A percentile compares a stretch with the other conserved stretches of the same genome.
phyloP scores from a whole-genome alignment of 2,797 vertebrate genomes.

The Ambastaia sidthimunki region DNA sequence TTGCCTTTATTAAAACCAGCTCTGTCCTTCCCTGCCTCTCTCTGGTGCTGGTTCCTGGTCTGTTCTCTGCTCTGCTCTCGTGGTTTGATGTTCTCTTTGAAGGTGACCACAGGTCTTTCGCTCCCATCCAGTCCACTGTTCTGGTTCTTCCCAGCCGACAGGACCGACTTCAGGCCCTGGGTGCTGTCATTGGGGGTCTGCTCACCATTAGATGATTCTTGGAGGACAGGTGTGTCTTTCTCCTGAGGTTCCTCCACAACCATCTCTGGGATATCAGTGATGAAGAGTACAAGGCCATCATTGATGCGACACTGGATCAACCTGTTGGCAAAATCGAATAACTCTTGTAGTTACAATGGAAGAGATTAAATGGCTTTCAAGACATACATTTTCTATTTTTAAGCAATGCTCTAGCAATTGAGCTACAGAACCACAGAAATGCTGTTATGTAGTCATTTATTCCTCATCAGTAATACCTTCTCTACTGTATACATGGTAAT shows the following conservation, averaged over 20 bases:
- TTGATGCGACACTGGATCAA: constrained; percentile 89
- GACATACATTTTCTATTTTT: too few relatives aligned
- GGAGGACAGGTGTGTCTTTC: constrained; percentile 86
- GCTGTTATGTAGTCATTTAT: too few relatives aligned
- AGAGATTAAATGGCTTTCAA: too few relatives aligned
- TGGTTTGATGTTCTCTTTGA: constrained; percentile 98
- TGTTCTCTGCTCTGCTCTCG: constrained; percentile 87
- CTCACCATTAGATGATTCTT: constrained; percentile 86
- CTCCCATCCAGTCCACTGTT: constrained; percentile 83
- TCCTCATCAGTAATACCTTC: neutral
- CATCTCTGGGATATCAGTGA: constrained; percentile 91
- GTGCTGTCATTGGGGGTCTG: constrained; percentile 77
- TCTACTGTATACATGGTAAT: neutral
- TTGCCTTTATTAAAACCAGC: constrained; percentile 83
- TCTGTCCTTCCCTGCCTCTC: constrained; percentile 84
- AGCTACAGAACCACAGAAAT: too few relatives aligned
- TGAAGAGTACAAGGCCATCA: constrained; percentile 89
- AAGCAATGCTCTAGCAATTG: too few relatives aligned
- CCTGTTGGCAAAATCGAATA: constrained; percentile 72
- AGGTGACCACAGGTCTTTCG: constrained; percentile 93
- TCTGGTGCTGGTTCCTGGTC: constrained; percentile 78
- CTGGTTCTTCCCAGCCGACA: constrained; percentile 87
- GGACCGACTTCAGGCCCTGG: constrained; percentile 89
- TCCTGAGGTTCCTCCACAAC: constrained; percentile 88
- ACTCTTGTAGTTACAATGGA: too few relatives aligned